Evolutionary conservation across 2,888 invertebrate genomes (phyloP).

Genomic region (Amblyteles armatorius): DNA sequence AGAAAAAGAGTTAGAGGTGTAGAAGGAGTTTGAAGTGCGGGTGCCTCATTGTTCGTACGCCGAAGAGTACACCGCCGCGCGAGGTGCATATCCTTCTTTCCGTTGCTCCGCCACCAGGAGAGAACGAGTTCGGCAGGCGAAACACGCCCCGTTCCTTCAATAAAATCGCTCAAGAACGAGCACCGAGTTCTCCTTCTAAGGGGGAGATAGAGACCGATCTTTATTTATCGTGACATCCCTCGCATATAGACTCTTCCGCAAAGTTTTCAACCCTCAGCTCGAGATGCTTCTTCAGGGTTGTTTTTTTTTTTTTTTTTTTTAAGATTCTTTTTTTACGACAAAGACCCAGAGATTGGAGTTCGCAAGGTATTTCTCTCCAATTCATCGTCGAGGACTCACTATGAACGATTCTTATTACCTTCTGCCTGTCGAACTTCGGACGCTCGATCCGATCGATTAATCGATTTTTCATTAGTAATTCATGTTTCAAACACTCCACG

Average conservation of each 20-base stretch:
- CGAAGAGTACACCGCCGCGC: conserved; percentile 22
- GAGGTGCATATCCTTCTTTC: conserved; percentile 46
- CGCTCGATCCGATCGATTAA: conserved; percentile 15
- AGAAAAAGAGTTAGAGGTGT: conserved; percentile 35
- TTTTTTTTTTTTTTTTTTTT: conserved; percentile 17
- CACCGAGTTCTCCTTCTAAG: conserved; percentile 17
- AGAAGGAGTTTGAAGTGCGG: conserved; percentile 50
- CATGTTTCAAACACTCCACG: neutral
- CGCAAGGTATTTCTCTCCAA: neutral
- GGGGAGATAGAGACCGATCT: conserved; percentile 30
- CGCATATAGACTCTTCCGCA: conserved; percentile 29
- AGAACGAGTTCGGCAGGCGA: conserved; percentile 47
- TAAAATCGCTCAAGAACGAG: conserved; percentile 49
- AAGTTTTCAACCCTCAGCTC: conserved; percentile 5
- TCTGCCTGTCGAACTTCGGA: neutral
- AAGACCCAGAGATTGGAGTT: conserved; percentile 2
- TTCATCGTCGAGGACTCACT: neutral
- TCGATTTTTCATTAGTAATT: neutral
- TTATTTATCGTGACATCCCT: conserved; percentile 45
- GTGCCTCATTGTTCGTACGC: conserved; percentile 50
- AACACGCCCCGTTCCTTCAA: conserved; percentile 59
- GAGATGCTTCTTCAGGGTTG: conserved; percentile 10
- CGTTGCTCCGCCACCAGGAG: conserved; percentile 12
- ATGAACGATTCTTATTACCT: neutral
- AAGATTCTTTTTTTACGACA: neutral